phyloP scores from a whole-genome alignment of 2,888 invertebrate genomes.

The Eupithecia inturbata region DNA sequence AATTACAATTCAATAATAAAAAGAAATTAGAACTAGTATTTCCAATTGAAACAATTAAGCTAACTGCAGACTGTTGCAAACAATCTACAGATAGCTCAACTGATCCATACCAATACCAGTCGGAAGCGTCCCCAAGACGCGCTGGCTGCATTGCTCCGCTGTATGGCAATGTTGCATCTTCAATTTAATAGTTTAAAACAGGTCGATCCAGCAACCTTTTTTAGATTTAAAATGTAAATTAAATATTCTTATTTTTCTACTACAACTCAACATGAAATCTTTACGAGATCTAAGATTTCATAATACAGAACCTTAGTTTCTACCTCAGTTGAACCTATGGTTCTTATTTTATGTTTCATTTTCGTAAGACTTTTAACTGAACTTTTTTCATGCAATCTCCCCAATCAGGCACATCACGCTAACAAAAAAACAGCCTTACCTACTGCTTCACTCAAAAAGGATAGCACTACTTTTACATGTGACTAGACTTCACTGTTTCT shows the following conservation, averaged over 20 bases:
- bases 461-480: conserved; percentile 51
- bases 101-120: too few species aligned
- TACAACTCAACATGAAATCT: neutral
- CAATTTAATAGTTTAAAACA: neutral
- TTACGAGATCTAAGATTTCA: neutral
- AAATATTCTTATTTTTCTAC: too few species aligned
- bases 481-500: conserved; percentile 20
- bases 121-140: too few species aligned
- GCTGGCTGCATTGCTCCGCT: too few species aligned
- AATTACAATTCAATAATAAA: too few species aligned
- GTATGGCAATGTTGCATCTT: neutral
- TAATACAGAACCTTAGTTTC: neutral
- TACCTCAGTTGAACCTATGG: neutral
- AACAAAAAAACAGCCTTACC: conserved; percentile 71
- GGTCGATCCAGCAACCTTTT: neutral
- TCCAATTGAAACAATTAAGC: too few species aligned
- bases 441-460: conserved; percentile 47
- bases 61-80: too few species aligned
- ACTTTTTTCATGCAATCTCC: conserved; percentile 61
- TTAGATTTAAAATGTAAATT: neutral
- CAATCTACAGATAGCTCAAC: too few species aligned
- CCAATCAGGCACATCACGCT: conserved; percentile 73
- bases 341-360: neutral
- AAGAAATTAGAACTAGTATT: too few species aligned
- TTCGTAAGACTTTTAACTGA: neutral